Conservation (phyloP, 2,888 invertebrate species). For the Cyclophora punctaria region DNA sequence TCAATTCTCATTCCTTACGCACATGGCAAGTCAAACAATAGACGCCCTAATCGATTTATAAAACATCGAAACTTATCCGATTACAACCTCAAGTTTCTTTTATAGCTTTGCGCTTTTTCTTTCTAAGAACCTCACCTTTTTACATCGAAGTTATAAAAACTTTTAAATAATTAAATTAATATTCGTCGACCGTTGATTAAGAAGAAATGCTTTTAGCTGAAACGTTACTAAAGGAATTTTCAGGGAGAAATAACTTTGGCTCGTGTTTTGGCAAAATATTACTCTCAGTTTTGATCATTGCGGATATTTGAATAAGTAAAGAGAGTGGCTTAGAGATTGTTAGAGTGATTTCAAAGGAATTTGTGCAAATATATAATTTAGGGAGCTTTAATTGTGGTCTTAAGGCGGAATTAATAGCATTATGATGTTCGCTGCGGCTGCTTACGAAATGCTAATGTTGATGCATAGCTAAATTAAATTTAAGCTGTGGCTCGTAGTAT, state of each 20-base stretch:
- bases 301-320: constrained; percentile 48
- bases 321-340: constrained; percentile 38
- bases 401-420: constrained; percentile 11
- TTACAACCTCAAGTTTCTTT: constrained; percentile 40
- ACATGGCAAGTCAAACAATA: too few relatives aligned
- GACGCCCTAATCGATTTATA: constrained; percentile 33
- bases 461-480: too few relatives aligned
- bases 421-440: constrained; percentile 3
- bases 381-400: constrained; percentile 13
- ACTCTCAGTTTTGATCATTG: constrained; percentile 43
- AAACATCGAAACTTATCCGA: constrained; percentile 33
- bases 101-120: constrained; percentile 33
- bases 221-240: constrained; percentile 41
- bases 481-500: too few relatives aligned
- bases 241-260: constrained; percentile 43
- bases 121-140: constrained; percentile 35
- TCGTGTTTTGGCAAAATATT: constrained; percentile 48
- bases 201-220: constrained; percentile 64
- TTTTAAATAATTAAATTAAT: constrained; percentile 66
- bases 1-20: too few relatives aligned
- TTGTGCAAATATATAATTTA: constrained; percentile 33
- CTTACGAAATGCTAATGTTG: too few relatives aligned
- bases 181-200: constrained; percentile 64
- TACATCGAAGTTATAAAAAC: constrained; percentile 57
- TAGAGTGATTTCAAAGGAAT: constrained; percentile 36